Evolutionary conservation across 2,888 invertebrate species (phyloP).

Genomic region (Orthosia gothica): DNA sequence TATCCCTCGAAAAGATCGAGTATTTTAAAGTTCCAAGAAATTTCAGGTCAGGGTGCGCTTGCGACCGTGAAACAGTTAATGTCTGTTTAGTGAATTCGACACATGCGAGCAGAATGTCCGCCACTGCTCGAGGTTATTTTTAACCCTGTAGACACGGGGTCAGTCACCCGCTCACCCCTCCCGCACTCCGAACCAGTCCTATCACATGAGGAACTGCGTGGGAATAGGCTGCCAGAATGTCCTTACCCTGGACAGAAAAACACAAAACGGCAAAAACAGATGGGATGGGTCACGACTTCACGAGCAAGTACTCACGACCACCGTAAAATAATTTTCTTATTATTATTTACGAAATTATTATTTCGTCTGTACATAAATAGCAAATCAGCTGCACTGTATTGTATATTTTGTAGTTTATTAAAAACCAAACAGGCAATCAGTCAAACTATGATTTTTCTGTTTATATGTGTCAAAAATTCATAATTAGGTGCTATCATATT

Average conservation of each 20-base stretch:
- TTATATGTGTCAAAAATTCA: too few relatives aligned
- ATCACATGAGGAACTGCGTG: constrained; percentile 90
- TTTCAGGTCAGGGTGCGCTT: constrained; percentile 89
- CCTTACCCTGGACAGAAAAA: constrained; percentile 76
- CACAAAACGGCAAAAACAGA: constrained; percentile 72
- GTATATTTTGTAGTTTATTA: too few relatives aligned
- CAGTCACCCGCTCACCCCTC: constrained; percentile 89
- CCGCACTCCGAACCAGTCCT: constrained; percentile 88
- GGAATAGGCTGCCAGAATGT: constrained; percentile 84
- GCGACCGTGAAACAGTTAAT: constrained; percentile 91
- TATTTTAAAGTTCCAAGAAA: constrained; percentile 78
- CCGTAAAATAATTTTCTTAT: too few relatives aligned
- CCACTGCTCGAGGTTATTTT: constrained; percentile 89
- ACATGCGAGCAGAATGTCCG: constrained; percentile 91
- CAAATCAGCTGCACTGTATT: too few relatives aligned
- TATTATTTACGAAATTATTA: too few relatives aligned
- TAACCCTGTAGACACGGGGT: constrained; percentile 90
- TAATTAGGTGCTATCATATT: too few relatives aligned
- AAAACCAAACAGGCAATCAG: too few relatives aligned
- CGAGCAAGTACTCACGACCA: constrained; percentile 37
- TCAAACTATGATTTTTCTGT: too few relatives aligned
- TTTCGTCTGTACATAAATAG: too few relatives aligned
- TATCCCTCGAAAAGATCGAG: constrained; percentile 13
- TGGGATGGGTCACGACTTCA: constrained; percentile 46
- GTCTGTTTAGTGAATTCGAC: constrained; percentile 91